Conservation (phyloP, 1,140 invertebrate genomes). For the Cydia pomonella region DNA sequence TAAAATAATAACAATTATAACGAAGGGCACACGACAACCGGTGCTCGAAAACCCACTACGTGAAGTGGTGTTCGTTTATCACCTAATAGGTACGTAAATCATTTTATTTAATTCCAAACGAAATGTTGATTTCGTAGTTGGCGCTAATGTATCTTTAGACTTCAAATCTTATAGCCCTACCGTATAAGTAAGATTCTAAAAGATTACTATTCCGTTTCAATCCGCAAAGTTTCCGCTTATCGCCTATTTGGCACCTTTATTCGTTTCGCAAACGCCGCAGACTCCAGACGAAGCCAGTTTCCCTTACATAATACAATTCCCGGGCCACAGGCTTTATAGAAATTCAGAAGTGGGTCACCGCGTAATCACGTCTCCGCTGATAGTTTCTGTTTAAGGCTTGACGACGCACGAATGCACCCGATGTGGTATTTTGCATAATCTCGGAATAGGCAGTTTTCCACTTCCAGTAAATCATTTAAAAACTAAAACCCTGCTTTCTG, state of each 20-base stretch:
- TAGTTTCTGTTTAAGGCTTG: slow-evolving; percentile 2
- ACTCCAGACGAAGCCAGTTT: neutral
- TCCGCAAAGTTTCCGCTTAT: neutral
- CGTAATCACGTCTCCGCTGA: neutral
- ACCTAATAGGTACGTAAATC: too few species aligned
- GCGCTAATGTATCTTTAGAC: neutral
- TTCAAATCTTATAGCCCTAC: neutral
- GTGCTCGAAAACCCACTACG: too few species aligned
- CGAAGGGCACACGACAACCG: too few species aligned
- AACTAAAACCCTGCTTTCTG: too few species aligned
- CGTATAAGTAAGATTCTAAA: neutral
- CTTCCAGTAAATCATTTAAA: too few species aligned
- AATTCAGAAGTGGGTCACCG: slow-evolving; percentile 13
- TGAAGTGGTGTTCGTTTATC: too few species aligned
- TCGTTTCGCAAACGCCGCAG: neutral
- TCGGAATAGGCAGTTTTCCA: neutral
- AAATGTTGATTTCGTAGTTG: too few species aligned
- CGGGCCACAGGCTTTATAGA: neutral
- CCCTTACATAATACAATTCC: neutral
- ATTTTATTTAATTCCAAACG: too few species aligned
- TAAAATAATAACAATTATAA: too few species aligned
- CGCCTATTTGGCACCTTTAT: slow-evolving; percentile 6
- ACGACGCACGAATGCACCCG: neutral
- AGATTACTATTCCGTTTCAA: neutral
- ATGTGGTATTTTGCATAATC: neutral